phyloP scores from a whole-genome alignment of 2,888 invertebrate species.

The Graphium colonna region DNA sequence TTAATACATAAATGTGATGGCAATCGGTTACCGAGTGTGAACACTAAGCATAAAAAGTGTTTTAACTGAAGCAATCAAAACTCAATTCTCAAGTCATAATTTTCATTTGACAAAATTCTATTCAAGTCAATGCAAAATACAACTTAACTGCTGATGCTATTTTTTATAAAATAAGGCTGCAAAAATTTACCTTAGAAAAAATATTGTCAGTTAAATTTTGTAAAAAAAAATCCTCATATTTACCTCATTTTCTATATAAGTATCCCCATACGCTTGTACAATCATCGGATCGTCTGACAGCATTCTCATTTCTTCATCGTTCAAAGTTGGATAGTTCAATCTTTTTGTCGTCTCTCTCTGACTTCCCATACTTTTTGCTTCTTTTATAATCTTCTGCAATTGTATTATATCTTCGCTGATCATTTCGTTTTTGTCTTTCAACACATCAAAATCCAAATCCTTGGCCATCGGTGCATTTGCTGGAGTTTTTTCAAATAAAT shows the following conservation, averaged over 20 bases:
- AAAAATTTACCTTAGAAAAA: no score
- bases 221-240: constrained; percentile 12
- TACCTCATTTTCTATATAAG: constrained; percentile 68
- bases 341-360: constrained; percentile 22
- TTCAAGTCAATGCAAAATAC: no score
- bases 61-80: no score
- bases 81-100: no score
- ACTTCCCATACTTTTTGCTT: constrained; percentile 18
- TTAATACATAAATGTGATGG: no score
- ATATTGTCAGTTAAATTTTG: no score
- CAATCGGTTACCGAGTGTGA: no score
- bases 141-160: no score
- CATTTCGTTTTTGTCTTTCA: constrained; percentile 27
- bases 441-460: constrained; percentile 34
- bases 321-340: constrained; percentile 40
- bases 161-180: no score
- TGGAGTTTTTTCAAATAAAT: neutral
- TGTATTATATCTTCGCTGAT: constrained; percentile 32
- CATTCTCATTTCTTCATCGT: constrained; percentile 57
- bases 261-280: constrained; percentile 44
- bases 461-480: neutral
- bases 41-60: no score
- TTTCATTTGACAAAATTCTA: no score
- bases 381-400: constrained; percentile 36
- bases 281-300: constrained; percentile 52